Evolutionary conservation across 1,140 invertebrate species (phyloP).

Genomic region (Hyposmocoma kahamanoa): DNA sequence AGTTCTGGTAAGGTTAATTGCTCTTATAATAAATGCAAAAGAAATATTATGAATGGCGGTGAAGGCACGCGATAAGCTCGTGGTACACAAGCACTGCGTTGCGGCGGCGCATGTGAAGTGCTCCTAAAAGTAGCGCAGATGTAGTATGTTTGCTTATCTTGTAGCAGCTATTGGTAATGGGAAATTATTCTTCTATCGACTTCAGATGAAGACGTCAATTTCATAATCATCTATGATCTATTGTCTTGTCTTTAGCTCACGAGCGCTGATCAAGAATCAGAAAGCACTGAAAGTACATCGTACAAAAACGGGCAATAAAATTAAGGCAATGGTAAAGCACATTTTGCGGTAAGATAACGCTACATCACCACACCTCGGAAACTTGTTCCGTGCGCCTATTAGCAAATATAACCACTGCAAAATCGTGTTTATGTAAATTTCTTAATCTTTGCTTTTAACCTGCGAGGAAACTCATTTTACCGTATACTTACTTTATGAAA

Average conservation of each 20-base stretch:
- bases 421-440: constrained; percentile 37
- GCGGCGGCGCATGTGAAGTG: not conserved
- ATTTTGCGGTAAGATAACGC: not conserved
- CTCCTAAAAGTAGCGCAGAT: too few species aligned
- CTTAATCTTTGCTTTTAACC: constrained; percentile 23
- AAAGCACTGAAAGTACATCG: too few species aligned
- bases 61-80: not conserved
- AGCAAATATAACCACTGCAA: constrained; percentile 26
- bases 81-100: not conserved
- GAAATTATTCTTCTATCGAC: too few species aligned
- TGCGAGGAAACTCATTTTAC: constrained; percentile 32
- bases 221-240: too few species aligned
- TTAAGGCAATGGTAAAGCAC: not conserved
- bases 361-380: not conserved
- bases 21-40: constrained; percentile 6
- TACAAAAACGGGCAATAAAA: too few species aligned
- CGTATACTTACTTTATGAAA: not conserved
- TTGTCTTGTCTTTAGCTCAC: too few species aligned
- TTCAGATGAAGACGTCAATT: too few species aligned
- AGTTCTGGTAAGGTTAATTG: constrained; percentile 1
- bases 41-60: constrained; percentile 1
- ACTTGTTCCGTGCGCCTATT: constrained; percentile 11
- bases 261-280: too few species aligned
- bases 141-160: too few species aligned
- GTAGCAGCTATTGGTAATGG: too few species aligned